Percentiles rank a stretch among this genome's conserved stretches.
These are phyloP conservation scores for Proisotoma minuta DNA, from an alignment of 2,888 invertebrate species.

Conservation along the genomic window DNA sequence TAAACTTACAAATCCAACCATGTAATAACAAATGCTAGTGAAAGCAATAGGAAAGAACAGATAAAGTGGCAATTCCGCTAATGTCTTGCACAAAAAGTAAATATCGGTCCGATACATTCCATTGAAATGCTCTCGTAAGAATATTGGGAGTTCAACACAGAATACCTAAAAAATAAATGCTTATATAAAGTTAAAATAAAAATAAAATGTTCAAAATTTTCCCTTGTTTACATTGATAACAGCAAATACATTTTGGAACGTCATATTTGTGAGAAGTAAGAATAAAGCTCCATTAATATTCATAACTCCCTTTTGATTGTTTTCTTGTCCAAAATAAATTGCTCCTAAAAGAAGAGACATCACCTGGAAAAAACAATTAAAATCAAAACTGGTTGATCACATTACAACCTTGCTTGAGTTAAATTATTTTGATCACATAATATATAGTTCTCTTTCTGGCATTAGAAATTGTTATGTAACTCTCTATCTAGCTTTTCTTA, in stretches of 20 bases:
- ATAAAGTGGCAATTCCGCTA: conserved; percentile 85
- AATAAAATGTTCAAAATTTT: conserved; percentile 3
- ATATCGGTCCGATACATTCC: conserved; percentile 88
- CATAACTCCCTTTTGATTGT: conserved; percentile 84
- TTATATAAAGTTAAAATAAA: not conserved
- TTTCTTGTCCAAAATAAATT: conserved; percentile 75
- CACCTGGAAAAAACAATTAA: no score
- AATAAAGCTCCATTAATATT: conserved; percentile 91
- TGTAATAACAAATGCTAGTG: conserved; percentile 76
- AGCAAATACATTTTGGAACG: conserved; percentile 92
- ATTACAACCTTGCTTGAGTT: no score
- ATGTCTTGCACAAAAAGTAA: conserved; percentile 84
- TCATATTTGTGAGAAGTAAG: conserved; percentile 85
- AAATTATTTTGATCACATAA: no score
- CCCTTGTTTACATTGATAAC: conserved; percentile 75
- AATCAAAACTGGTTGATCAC: no score
- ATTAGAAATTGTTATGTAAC: no score
- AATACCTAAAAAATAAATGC: conserved; percentile 64
- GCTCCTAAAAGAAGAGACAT: conserved; percentile 78
- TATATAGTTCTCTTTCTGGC: no score
- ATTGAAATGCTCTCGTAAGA: conserved; percentile 79
- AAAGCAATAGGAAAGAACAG: conserved; percentile 74
- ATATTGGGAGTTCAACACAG: conserved; percentile 81
- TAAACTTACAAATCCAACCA: conserved; percentile 84
- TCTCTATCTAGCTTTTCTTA: conserved; percentile 57